Percentiles rank a stretch among this genome's conserved stretches.
These are phyloP conservation scores for Delphinus delphis DNA, from an alignment of 2,113 vertebrate genomes.

Conservation along the genomic window DNA sequence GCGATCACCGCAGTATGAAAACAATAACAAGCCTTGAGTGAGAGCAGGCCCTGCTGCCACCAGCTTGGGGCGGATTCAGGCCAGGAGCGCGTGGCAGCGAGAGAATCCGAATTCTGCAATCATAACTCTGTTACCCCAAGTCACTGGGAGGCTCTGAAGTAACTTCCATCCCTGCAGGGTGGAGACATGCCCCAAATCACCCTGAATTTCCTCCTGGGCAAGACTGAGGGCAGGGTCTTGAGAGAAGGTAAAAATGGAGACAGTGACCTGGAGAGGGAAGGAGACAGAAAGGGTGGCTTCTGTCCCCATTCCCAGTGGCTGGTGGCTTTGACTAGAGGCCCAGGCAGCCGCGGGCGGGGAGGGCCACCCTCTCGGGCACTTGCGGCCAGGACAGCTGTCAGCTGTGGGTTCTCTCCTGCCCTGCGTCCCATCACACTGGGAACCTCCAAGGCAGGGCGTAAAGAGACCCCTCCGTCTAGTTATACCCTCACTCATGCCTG, in stretches of 20 bases:
- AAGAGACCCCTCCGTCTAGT: neutral
- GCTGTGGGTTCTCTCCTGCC: neutral
- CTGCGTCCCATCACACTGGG: neutral
- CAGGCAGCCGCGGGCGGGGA: neutral
- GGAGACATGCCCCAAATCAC: neutral
- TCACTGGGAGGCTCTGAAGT: neutral
- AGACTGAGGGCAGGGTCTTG: neutral
- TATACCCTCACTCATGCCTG: neutral
- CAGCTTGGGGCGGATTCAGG: neutral
- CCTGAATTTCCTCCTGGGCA: neutral
- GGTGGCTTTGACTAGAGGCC: neutral
- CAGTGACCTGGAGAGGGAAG: neutral
- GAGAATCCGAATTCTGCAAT: neutral
- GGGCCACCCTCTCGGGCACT: neutral
- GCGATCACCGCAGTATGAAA: neutral
- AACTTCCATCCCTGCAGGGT: neutral
- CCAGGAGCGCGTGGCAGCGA: fast-evolving
- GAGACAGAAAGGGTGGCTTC: neutral
- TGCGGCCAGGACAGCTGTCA: neutral
- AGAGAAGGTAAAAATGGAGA: neutral
- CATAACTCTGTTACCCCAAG: neutral
- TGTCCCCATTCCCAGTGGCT: neutral
- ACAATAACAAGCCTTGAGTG: neutral
- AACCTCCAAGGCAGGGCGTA: neutral
- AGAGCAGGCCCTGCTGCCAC: neutral